Evolutionary conservation across 2,797 vertebrate genomes (phyloP), one percentile per base, ranked within the genome.

Genomic region (Epinephelus malabaricus): DNA sequence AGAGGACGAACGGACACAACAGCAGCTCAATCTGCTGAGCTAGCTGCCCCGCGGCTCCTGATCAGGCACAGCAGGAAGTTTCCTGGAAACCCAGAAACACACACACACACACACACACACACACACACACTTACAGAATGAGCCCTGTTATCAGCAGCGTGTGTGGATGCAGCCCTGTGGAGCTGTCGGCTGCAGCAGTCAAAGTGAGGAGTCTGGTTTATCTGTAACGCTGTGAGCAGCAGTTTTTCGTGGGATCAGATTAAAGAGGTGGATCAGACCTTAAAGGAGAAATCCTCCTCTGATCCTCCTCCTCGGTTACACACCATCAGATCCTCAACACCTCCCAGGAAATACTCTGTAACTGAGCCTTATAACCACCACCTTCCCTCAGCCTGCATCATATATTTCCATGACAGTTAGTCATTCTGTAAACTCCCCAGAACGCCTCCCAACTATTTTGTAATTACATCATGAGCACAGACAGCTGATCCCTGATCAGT

Each of bases 41-140:
- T 84, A 65, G 58, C 86, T 15, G 73, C 73, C 81, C 81, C 81
- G 58, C 85, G 18, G 73, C 76, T 83, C 81, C 81, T 87, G 85
- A 84, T 73, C 72, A 59, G 79, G 86, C 73, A 74, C 79, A 62
- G 56, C 68, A 25, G 69, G 86, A 85, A 53, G 86, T 85, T 90
- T 90, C 88, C 89, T 78, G 85, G 88, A 92, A 88, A 67, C 71
- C 8, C 56, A 27, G 17, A 54, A 23, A 65, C 62, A 62, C 67
- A 19, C 65, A 59, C 51, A 49, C 58, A 45, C 54, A 59, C 62
- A 62, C 67, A 56, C 59, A 76, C 47, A 46, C 43, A 45, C 54
- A 59, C 74, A 27, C 46, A 38, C 51, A 58, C 23, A 40, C 69
- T 34, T 34, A 34, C 7, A 34, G 34, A 8, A 34, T 19, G 30